These are phyloP conservation scores for Ctenosaura bakeri DNA, from an alignment of 2,797 vertebrate genomes.

Conservation along the genomic window DNA sequence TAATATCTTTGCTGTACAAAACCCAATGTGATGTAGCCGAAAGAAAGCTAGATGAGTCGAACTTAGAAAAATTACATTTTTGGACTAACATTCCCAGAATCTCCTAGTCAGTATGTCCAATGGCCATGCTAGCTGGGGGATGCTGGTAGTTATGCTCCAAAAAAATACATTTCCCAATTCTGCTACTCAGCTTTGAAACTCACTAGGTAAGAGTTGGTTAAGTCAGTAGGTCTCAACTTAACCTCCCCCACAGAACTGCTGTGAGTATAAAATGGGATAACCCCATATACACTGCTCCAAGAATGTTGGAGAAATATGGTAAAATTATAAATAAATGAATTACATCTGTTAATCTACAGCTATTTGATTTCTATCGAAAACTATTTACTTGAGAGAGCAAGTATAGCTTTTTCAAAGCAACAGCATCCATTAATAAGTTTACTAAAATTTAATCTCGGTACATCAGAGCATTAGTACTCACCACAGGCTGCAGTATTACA, in stretches of 20 bases:
- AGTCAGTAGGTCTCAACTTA: background rate
- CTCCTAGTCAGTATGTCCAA: too few species aligned
- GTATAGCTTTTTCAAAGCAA: background rate
- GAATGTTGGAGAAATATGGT: background rate
- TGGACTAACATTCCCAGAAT: too few species aligned
- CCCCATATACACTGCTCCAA: background rate
- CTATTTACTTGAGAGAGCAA: background rate
- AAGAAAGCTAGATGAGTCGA: background rate
- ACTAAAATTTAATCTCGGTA: background rate
- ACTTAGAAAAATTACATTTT: too few species aligned
- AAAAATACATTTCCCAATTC: too few species aligned
- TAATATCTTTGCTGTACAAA: background rate
- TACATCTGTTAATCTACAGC: background rate
- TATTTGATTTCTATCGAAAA: background rate
- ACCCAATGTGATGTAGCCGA: background rate
- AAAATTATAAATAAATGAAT: background rate
- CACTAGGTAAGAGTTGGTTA: background rate
- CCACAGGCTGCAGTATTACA: conserved; percentile 82
- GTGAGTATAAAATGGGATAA: background rate
- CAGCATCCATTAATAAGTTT: rapidly evolving
- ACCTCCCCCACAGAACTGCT: background rate
- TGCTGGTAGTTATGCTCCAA: too few species aligned
- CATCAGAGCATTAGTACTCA: conserved; percentile 70
- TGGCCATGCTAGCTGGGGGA: too few species aligned
- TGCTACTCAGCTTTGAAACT: background rate